Base-by-base conservation (phyloP, 2,797 vertebrate genomes). In the Darevskia nairensis region DNA sequence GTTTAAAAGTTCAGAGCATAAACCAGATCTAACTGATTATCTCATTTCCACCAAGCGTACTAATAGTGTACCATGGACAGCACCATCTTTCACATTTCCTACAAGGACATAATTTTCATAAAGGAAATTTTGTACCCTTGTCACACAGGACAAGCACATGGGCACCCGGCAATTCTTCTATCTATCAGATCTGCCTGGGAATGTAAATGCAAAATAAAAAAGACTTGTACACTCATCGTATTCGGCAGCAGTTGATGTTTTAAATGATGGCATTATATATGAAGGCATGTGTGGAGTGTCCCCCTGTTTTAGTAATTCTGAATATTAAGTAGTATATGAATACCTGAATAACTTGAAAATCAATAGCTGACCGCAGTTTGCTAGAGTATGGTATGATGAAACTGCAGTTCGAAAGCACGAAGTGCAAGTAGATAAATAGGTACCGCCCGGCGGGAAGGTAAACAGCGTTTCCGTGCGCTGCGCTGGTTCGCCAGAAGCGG, bases 11-110 rank as follows among this genome's bases (percentile, higher is more conserved):
- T 35, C 61, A 77, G 19, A 55, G 1, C 23, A 64, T 72, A 29
- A 44, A 35, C 17, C 69, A 35, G 50, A 88, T 32, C 13, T 35
- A 66, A 27, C 19, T 27, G 55, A 81, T 23, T 17, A 64, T n/a
- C 15, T 3, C 17, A 71, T 80, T 39, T 66, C 68, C n/a, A 39
- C 59, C 13, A 50, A 27, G 41, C 25, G 39, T 50, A 27, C 23
- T 39, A 66, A 1, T 10, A 19, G 44, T 89, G 41, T 81, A 89
- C 88, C 88, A 81, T 89, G 88, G 83, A 89, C 88, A 89, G 88
- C 88, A 68, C 77, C 87, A 21, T 4, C 10, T 44, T 71, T 8
- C 17, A 85, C 6, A 72, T n/a, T 80, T 82, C 17, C 39, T 66
- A 32, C 7, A 50, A 64, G 55, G 50, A 75, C 25, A 80, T 44